These are phyloP conservation scores for Botrylloides violaceus DNA, from an alignment of 23 tunicate genomes.

Conservation along the genomic window DNA sequence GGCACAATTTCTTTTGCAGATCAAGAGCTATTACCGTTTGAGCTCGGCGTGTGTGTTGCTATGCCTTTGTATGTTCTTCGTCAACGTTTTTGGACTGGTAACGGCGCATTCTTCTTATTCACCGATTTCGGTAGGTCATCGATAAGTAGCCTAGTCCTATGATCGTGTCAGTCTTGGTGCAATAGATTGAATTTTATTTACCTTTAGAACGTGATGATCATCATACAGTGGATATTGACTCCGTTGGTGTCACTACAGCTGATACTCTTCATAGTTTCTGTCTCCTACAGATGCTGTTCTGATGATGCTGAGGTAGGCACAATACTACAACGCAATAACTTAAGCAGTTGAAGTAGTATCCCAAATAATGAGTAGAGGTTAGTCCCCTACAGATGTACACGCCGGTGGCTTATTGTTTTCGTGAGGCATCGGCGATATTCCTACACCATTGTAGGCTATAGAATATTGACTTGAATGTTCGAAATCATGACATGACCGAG, in stretches of 20 bases:
- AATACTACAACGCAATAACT: too few relatives aligned
- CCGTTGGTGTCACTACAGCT: neutral
- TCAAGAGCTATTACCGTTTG: neutral
- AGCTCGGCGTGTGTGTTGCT: neutral
- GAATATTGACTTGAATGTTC: too few relatives aligned
- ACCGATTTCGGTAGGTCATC: neutral
- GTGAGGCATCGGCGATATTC: too few relatives aligned
- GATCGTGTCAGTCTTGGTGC: too few relatives aligned
- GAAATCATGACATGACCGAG: too few relatives aligned
- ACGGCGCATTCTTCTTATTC: neutral
- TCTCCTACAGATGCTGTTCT: neutral
- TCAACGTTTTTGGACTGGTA: neutral
- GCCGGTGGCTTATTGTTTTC: too few relatives aligned
- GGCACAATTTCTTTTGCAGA: neutral
- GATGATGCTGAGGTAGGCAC: neutral
- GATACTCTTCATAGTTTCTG: neutral
- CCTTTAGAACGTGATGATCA: neutral
- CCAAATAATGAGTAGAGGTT: too few relatives aligned
- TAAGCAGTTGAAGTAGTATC: too few relatives aligned
- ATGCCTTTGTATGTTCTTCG: neutral
- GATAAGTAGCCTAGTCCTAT: too few relatives aligned
- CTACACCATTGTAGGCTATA: too few relatives aligned
- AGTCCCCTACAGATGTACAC: too few relatives aligned
- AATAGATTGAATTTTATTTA: too few relatives aligned
- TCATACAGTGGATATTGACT: neutral